Conservation (phyloP, 2,888 invertebrate genomes). For the Geophilus truncorum region DNA sequence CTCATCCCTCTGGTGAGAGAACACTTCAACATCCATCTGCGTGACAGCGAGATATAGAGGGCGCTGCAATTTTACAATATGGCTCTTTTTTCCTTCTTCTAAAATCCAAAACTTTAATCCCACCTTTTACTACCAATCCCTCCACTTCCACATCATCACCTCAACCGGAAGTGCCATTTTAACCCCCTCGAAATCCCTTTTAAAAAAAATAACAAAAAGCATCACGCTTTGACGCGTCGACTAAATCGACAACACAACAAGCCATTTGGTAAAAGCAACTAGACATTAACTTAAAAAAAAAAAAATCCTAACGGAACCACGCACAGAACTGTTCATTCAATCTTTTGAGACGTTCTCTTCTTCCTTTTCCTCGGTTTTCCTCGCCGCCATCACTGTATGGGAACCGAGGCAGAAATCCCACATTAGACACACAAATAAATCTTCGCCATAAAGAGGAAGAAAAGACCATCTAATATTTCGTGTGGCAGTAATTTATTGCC, state of each 20-base stretch:
- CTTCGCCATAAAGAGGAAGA: constrained; percentile 2
- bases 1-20: not conserved
- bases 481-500: not conserved
- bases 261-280: not conserved
- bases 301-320: not conserved
- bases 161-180: too few species aligned
- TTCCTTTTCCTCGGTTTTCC: not conserved
- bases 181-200: too few species aligned
- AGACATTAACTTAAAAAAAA: not conserved
- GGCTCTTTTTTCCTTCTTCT: not conserved
- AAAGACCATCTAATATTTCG: not conserved
- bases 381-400: not conserved
- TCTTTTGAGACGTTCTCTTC: not conserved
- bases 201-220: not conserved
- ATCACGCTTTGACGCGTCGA: not conserved
- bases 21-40: not conserved
- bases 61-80: not conserved
- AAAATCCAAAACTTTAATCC: not conserved
- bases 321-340: not conserved
- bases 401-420: constrained; percentile 5
- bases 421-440: constrained; percentile 19
- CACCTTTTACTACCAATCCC: too few species aligned
- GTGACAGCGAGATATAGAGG: not conserved
- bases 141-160: too few species aligned
- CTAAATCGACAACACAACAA: not conserved